Conservation (phyloP, 2,888 invertebrate genomes). For the Spilarctia lutea region DNA sequence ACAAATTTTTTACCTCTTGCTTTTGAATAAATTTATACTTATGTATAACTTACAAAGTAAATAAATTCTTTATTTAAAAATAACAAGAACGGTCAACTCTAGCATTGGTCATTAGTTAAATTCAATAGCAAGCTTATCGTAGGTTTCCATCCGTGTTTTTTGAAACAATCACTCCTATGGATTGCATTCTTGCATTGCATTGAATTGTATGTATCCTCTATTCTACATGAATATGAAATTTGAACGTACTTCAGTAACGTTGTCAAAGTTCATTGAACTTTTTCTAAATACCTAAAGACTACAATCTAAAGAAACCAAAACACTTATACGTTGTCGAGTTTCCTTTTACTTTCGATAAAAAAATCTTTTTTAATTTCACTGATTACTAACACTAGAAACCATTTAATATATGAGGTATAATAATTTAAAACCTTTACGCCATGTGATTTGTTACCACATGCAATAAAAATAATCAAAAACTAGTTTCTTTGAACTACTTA, state of each 20-base stretch:
- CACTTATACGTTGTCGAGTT: not conserved
- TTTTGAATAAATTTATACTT: too few species aligned
- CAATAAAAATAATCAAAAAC: not conserved
- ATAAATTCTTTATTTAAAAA: too few species aligned
- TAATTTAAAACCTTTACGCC: not conserved
- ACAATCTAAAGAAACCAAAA: not conserved
- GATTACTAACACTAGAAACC: not conserved
- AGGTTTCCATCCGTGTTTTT: too few species aligned
- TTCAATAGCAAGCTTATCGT: too few species aligned
- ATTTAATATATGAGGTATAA: not conserved
- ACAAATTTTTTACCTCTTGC: not conserved
- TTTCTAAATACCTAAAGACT: not conserved
- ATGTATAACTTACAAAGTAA: too few species aligned
- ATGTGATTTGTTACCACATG: too few species aligned
- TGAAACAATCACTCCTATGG: too few species aligned
- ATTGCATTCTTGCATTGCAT: too few species aligned
- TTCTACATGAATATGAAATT: not conserved
- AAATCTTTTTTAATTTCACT: not conserved
- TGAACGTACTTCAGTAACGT: not conserved
- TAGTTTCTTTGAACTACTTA: not conserved
- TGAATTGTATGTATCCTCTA: too few species aligned
- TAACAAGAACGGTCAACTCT: too few species aligned
- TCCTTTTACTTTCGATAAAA: not conserved
- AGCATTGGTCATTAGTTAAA: too few species aligned
- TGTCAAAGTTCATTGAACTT: not conserved